phyloP scores from a whole-genome alignment of 2,888 invertebrate genomes.

The Dicyrtoma fusca region DNA sequence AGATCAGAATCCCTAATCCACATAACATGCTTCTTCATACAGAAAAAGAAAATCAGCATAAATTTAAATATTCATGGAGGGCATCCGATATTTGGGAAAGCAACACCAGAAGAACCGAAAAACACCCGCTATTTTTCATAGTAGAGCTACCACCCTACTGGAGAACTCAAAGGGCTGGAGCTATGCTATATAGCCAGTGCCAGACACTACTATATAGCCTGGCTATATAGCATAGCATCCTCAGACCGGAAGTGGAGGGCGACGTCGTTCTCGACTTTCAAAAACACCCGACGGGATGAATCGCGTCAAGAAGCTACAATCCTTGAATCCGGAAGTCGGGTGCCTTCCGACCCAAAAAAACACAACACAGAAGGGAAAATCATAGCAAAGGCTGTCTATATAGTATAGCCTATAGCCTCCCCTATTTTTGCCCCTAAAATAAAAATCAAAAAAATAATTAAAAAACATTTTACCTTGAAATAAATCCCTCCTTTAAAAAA shows the following conservation, averaged over 20 bases:
- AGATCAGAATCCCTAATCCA: background rate
- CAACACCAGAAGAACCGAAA: background rate
- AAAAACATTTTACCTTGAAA: too few relatives aligned
- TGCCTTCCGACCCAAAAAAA: background rate
- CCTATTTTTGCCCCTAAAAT: too few relatives aligned
- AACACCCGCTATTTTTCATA: background rate
- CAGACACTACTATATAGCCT: too few relatives aligned
- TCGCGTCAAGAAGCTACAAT: background rate
- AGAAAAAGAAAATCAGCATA: slow-evolving; percentile 29
- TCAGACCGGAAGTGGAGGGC: slow-evolving; percentile 35
- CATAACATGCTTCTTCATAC: background rate
- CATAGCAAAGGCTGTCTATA: too few relatives aligned
- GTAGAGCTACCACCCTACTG: slow-evolving; percentile 2
- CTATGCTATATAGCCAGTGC: too few relatives aligned
- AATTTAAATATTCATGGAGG: slow-evolving; percentile 27
- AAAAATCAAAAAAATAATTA: too few relatives aligned
- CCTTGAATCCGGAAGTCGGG: slow-evolving; percentile 10
- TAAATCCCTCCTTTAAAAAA: too few relatives aligned
- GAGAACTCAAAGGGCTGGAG: background rate
- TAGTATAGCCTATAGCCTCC: too few relatives aligned
- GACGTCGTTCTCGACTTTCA: slow-evolving; percentile 23
- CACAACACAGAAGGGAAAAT: background rate
- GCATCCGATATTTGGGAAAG: background rate
- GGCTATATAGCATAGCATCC: too few relatives aligned
- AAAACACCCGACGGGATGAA: slow-evolving; percentile 23